A percentile compares a stretch with the other conserved stretches of the same genome.
These are phyloP conservation scores for Turnix velox DNA, from an alignment of 2,113 vertebrate genomes.

Conservation along the genomic window DNA sequence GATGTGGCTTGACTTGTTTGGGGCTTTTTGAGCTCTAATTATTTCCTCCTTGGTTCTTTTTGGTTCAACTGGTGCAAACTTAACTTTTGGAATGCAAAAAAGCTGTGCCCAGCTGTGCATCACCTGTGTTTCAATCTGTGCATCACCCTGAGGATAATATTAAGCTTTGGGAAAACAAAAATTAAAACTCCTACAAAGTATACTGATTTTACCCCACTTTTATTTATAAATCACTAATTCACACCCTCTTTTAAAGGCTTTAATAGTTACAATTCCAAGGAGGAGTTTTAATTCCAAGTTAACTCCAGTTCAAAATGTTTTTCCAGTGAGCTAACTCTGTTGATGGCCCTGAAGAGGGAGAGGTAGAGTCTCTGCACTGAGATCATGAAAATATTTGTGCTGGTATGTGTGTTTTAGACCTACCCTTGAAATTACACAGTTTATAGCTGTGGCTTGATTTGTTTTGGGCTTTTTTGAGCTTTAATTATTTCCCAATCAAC, in stretches of 20 bases:
- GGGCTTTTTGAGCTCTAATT: too few relatives aligned
- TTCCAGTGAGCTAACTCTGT: conserved; percentile 51
- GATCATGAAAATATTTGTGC: conserved; percentile 52
- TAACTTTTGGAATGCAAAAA: too few relatives aligned
- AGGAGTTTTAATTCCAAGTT: not conserved
- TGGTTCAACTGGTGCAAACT: too few relatives aligned
- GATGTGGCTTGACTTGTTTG: too few relatives aligned
- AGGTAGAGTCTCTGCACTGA: conserved; percentile 42
- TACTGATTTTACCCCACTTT: not conserved
- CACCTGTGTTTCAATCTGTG: not conserved
- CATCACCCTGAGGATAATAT: not conserved
- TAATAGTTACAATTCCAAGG: not conserved
- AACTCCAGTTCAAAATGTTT: conserved; percentile 36
- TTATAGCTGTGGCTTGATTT: conserved; percentile 10
- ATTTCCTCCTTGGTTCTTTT: too few relatives aligned
- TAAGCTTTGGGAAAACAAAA: not conserved
- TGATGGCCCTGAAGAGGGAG: conserved; percentile 23
- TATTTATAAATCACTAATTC: not conserved
- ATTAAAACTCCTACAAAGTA: not conserved
- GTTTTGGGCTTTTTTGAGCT: not conserved
- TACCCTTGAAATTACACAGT: conserved; percentile 3
- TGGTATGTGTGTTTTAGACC: not conserved
- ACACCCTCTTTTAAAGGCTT: not conserved
- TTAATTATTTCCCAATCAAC: not conserved
- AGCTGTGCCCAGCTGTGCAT: not conserved